phyloP scores from a whole-genome alignment of 2,888 invertebrate genomes.

The Apoderus coryli region DNA sequence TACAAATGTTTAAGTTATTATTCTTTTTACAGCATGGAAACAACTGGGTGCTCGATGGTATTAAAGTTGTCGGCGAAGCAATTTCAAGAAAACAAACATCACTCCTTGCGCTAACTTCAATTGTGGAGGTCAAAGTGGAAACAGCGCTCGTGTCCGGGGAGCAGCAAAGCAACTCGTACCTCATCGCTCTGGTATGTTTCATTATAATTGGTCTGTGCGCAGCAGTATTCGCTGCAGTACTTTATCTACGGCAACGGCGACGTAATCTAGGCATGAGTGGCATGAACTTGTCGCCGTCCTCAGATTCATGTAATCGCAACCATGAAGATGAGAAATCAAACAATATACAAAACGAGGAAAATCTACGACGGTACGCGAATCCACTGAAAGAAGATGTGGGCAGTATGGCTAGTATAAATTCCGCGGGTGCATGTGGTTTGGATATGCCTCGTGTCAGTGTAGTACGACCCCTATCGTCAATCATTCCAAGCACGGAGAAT shows the following conservation, averaged over 20 bases:
- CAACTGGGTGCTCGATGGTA: slow-evolving; percentile 39
- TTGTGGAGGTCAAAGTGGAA: slow-evolving; percentile 64
- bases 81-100: slow-evolving; percentile 47
- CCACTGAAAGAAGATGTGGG: slow-evolving; percentile 36
- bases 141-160: slow-evolving; percentile 46
- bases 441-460: slow-evolving; percentile 35
- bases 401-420: slow-evolving; percentile 26
- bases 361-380: slow-evolving; percentile 49
- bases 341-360: slow-evolving; percentile 83
- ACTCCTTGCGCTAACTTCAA: slow-evolving; percentile 50
- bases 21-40: slow-evolving; percentile 36
- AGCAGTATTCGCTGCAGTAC: slow-evolving; percentile 32
- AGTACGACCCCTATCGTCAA: slow-evolving; percentile 31
- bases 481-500: slow-evolving; percentile 32
- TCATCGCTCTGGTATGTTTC: slow-evolving; percentile 34
- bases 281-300: slow-evolving; percentile 37
- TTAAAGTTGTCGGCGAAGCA: slow-evolving; percentile 44
- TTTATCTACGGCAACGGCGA: slow-evolving; percentile 42
- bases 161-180: slow-evolving; percentile 36
- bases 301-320: slow-evolving; percentile 46
- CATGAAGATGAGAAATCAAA: slow-evolving; percentile 81
- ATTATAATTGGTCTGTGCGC: slow-evolving; percentile 30
- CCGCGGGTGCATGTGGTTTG: slow-evolving; percentile 25
- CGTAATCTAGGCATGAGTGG: slow-evolving; percentile 38
- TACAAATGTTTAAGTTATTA: no score